Base-by-base conservation (phyloP, 2,888 invertebrate genomes). In the Tachina fera region DNA sequence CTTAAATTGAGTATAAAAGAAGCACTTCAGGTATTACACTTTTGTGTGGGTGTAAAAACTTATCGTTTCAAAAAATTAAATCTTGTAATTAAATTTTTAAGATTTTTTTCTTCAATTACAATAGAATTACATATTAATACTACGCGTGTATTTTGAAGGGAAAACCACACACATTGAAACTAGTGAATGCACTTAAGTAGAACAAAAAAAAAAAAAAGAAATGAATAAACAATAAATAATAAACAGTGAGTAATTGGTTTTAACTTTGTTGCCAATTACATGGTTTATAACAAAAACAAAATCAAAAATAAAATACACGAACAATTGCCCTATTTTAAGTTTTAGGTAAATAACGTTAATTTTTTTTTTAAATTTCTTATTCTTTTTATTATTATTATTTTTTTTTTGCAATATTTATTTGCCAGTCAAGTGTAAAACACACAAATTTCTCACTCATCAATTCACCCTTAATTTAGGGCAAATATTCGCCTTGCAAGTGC, bases 181-280 rank as follows among this genome's bases (percentile, higher is more conserved):
- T 45, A 45, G 31, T 53, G 16, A 43, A 58, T 3, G 16, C 1
- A 14, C 31, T 1, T 49, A 14, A 65, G 14, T 45, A n/a, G n/a
- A 51, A 60, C 22, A 60, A 68, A 53, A 1, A 22, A 31, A 39
- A 19, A 74, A 9, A 53, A 53, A 16, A 1, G 1, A 22, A 22
- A 22, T 11, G 47, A 72, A 41, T 11, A 61, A 72, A 41, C 43
- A 65, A 19, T 22, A 22, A 82, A 6, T 31, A 31, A 31, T 31
- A 31, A 22, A 2, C 31, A 2, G 31, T 31, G 31, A 31, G 31
- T 80, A 91, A 91, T 91, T 91, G 90, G 88, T 89, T 89, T 90
- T 89, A 90, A 91, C 91, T 90, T 74, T 89, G 90, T 89, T 89
- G 87, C 87, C 89, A 88, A 90, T 91, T 91, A 88, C 65, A 75